Percentiles rank a stretch among this genome's conserved stretches.
phyloP scores from a whole-genome alignment of 1,140 invertebrate species.

The Macrotrachela quadricornifera region DNA sequence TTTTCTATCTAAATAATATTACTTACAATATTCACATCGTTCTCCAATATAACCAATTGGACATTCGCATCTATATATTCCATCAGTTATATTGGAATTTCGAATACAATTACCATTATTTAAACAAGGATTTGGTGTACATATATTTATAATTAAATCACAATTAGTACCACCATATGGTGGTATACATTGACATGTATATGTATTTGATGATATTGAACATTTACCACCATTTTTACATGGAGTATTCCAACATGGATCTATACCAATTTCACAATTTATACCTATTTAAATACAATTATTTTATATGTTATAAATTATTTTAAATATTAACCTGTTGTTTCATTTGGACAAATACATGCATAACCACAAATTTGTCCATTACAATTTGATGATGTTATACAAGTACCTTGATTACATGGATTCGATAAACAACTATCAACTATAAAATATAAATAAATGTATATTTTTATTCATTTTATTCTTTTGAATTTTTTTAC shows the following conservation, averaged over 20 bases:
- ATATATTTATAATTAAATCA: background rate
- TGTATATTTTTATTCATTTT: background rate
- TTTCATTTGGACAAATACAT: conserved; percentile 39
- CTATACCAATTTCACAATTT: conserved; percentile 16
- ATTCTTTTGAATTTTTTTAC: background rate
- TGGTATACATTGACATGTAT: conserved; percentile 11
- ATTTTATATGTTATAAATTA: no score
- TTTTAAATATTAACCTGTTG: no score
- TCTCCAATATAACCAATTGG: conserved; percentile 7
- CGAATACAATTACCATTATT: background rate
- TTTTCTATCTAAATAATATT: no score
- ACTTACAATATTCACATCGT: conserved; percentile 6
- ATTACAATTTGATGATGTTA: no score
- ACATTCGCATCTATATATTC: conserved; percentile 11
- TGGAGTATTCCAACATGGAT: conserved; percentile 17
- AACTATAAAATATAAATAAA: background rate
- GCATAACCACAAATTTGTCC: background rate
- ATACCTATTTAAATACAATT: conserved; percentile 11
- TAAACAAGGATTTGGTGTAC: conserved; percentile 6
- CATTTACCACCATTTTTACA: conserved; percentile 18
- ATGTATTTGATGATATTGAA: background rate
- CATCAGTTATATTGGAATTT: conserved; percentile 7
- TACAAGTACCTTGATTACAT: conserved; percentile 1
- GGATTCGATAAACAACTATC: background rate
- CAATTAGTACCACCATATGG: conserved; percentile 14